phyloP scores from a whole-genome alignment of 2,888 invertebrate species.

The Agrypnus murinus region DNA sequence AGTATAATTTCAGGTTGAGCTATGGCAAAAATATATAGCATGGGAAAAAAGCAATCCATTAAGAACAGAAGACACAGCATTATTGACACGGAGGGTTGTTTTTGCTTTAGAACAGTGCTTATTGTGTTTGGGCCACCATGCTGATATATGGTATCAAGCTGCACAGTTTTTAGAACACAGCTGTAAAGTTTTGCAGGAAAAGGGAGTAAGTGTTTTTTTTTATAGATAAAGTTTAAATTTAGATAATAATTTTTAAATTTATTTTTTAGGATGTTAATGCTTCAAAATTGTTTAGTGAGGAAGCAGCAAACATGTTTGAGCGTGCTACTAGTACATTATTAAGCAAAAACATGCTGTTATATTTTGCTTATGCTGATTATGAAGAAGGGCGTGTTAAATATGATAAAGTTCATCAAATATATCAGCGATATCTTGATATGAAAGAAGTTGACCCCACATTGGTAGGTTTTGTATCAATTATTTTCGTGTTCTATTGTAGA shows the following conservation, averaged over 20 bases:
- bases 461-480: constrained; percentile 73
- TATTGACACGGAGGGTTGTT: constrained; percentile 95
- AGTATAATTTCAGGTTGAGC: constrained; percentile 82
- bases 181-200: constrained; percentile 93
- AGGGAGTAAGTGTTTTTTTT: constrained; percentile 81
- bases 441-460: constrained; percentile 96
- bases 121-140: constrained; percentile 96
- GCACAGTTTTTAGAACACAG: constrained; percentile 97
- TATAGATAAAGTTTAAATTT: too few relatives aligned
- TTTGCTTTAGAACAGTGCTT: constrained; percentile 99
- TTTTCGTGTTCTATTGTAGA: too few relatives aligned
- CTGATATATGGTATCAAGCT: constrained; percentile 99
- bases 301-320: constrained; percentile 96
- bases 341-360: constrained; percentile 92
- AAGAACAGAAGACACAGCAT: constrained; percentile 94
- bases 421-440: constrained; percentile 92
- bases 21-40: constrained; percentile 98
- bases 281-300: constrained; percentile 93
- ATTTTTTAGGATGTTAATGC: constrained; percentile 89
- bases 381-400: constrained; percentile 97
- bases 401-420: constrained; percentile 97
- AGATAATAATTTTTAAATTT: background rate
- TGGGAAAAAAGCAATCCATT: constrained; percentile 99
- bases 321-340: constrained; percentile 92
- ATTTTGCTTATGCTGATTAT: constrained; percentile 99